Conservation (phyloP, 2,888 invertebrate species). For the Ichneumoninae sp. region DNA sequence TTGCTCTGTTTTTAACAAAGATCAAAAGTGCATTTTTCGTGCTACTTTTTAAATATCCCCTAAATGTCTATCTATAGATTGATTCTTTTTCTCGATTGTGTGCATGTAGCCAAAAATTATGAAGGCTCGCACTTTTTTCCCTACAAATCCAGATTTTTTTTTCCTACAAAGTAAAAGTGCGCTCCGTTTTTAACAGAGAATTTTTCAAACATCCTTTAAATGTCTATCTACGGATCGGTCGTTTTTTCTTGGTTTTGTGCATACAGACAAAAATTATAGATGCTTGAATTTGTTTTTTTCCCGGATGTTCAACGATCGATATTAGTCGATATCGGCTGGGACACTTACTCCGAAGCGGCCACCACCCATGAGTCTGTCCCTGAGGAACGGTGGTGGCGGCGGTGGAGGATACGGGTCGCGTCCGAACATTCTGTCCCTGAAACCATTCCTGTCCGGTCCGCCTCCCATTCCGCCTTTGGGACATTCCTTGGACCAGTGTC, state of each 20-base stretch:
- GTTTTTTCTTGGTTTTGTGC: too few relatives aligned
- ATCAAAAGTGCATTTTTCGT: too few relatives aligned
- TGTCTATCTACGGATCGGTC: too few relatives aligned
- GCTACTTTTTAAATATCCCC: too few relatives aligned
- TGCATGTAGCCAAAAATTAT: too few relatives aligned
- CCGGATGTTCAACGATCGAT: background rate
- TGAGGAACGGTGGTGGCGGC: slow-evolving; percentile 95
- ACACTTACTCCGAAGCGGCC: slow-evolving; percentile 83
- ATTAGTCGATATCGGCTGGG: background rate
- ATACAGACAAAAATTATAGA: background rate
- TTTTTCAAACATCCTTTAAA: too few relatives aligned
- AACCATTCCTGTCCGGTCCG: slow-evolving; percentile 92
- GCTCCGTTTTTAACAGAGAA: too few relatives aligned
- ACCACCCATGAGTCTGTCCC: slow-evolving; percentile 96
- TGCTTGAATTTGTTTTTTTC: background rate
- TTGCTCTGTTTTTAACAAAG: background rate
- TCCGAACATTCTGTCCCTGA: slow-evolving; percentile 94
- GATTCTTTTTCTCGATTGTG: too few relatives aligned
- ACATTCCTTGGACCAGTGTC: slow-evolving; percentile 99
- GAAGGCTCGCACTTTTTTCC: too few relatives aligned
- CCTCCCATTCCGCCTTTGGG: slow-evolving; percentile 89
- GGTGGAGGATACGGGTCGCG: slow-evolving; percentile 96
- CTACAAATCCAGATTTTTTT: too few relatives aligned
- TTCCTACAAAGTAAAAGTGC: too few relatives aligned
- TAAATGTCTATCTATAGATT: too few relatives aligned